Conservation (phyloP, 2,797 vertebrate species). For the Iguana delicatissima region DNA sequence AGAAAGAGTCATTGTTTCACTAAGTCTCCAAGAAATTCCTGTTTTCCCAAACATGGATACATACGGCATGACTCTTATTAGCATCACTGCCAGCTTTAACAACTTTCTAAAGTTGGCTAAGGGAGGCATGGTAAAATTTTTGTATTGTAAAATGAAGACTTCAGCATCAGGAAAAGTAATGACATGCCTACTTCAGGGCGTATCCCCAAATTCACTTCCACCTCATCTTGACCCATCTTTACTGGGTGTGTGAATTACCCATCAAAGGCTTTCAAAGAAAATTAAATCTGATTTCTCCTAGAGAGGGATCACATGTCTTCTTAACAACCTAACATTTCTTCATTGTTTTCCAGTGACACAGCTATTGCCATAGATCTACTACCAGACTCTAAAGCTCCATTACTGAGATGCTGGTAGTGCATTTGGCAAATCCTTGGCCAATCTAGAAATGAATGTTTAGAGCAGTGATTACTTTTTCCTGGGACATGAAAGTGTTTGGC, state of each 20-base stretch:
- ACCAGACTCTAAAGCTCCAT: not conserved
- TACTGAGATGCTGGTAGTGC: not conserved
- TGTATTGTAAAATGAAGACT: not conserved
- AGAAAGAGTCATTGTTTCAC: not conserved
- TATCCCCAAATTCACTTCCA: not conserved
- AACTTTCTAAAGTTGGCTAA: not conserved
- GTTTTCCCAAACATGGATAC: not conserved
- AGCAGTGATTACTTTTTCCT: slow-evolving; percentile 29
- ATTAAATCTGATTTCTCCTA: not conserved
- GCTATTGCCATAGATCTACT: not conserved
- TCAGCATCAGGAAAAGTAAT: not conserved
- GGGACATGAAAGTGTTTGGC: slow-evolving; percentile 33
- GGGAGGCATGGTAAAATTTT: not conserved
- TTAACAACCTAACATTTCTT: not conserved
- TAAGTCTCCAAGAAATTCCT: not conserved
- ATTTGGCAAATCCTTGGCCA: slow-evolving; percentile 14
- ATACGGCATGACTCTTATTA: not conserved
- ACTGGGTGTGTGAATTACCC: not conserved
- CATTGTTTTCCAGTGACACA: not conserved
- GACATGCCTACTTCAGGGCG: not conserved
- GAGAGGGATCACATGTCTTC: not conserved
- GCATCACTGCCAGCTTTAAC: not conserved
- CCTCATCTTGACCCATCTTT: not conserved
- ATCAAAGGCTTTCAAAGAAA: not conserved
- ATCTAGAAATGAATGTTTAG: not conserved